Percentiles rank a stretch among this genome's conserved stretches.
Conservation (phyloP, 2,888 invertebrate genomes). For the Loripinus fragilis region DNA sequence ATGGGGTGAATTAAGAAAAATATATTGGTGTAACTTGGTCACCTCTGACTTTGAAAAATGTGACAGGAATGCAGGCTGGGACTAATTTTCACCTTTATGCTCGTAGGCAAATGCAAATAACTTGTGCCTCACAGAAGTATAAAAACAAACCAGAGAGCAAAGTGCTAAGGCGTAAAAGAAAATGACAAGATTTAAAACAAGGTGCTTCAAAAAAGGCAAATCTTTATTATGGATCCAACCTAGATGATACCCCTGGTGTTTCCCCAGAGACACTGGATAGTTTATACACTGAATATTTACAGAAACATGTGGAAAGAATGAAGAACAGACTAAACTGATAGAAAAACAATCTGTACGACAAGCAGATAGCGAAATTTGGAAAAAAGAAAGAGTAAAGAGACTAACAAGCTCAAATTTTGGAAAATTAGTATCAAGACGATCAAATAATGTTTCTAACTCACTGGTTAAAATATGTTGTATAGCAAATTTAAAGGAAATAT, state of each 20-base stretch:
- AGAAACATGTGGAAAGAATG: too few relatives aligned
- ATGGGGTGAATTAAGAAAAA: slow-evolving; percentile 38
- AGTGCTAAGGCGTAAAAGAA: slow-evolving; percentile 19
- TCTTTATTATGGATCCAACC: slow-evolving; percentile 10
- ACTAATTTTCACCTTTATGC: not conserved
- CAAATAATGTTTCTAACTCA: not conserved
- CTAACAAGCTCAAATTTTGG: slow-evolving; percentile 38
- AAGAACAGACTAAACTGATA: not conserved
- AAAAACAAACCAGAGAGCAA: slow-evolving; percentile 6
- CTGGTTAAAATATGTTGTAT: slow-evolving; percentile 17
- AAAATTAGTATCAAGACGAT: slow-evolving; percentile 1
- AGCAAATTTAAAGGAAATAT: slow-evolving; percentile 23
- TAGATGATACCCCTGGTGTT: slow-evolving; percentile 18
- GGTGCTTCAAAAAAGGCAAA: slow-evolving; percentile 27
- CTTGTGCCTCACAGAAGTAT: not conserved
- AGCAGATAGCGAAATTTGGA: slow-evolving; percentile 25
- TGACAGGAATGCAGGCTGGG: slow-evolving; percentile 1
- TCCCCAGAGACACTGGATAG: too few relatives aligned
- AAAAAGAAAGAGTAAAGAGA: slow-evolving; percentile 28
- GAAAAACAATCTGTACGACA: slow-evolving; percentile 12
- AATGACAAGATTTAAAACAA: not conserved
- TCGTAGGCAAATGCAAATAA: not conserved
- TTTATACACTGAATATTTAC: too few relatives aligned
- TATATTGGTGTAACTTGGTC: slow-evolving; percentile 42
- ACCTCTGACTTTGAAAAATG: slow-evolving; percentile 2